Conservation (phyloP, 2,113 vertebrate genomes). For the Zosterops pallidus region DNA sequence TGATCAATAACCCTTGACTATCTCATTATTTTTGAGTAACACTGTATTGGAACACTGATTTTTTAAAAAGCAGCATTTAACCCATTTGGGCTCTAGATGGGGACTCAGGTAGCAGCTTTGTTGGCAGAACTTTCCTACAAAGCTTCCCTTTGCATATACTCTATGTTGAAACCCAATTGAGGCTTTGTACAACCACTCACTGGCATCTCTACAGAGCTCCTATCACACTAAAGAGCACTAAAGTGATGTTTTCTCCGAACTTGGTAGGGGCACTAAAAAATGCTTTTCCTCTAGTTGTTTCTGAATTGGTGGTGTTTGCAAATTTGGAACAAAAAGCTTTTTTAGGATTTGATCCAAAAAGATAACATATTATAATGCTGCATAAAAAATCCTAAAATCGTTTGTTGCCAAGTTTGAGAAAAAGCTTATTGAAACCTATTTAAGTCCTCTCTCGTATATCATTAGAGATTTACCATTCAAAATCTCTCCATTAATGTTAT, state of each 20-base stretch:
- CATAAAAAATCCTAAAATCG: background rate
- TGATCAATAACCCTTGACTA: background rate
- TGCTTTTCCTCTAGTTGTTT: background rate
- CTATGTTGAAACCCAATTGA: background rate
- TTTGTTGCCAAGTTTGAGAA: conserved; percentile 42
- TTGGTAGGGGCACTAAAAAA: background rate
- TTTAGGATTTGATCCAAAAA: conserved; percentile 41
- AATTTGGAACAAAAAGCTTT: conserved; percentile 14
- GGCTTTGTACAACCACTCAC: background rate
- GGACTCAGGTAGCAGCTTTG: background rate
- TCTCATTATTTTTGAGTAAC: rapidly evolving
- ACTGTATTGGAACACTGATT: background rate
- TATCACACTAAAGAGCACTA: background rate
- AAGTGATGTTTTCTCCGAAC: background rate
- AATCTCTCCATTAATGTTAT: conserved; percentile 67
- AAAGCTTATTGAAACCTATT: conserved; percentile 23
- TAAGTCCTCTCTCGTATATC: conserved; percentile 53
- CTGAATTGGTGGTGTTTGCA: background rate
- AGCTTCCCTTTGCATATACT: rapidly evolving
- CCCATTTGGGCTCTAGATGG: background rate
- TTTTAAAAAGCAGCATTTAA: background rate
- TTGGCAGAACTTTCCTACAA: background rate
- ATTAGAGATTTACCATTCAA: conserved; percentile 59
- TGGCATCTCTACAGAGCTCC: background rate
- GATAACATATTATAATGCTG: conserved; percentile 30